Evolutionary conservation across 2,113 vertebrate species (phyloP), one percentile per base, ranked within the genome.

Genomic region (Orcinus orca): DNA sequence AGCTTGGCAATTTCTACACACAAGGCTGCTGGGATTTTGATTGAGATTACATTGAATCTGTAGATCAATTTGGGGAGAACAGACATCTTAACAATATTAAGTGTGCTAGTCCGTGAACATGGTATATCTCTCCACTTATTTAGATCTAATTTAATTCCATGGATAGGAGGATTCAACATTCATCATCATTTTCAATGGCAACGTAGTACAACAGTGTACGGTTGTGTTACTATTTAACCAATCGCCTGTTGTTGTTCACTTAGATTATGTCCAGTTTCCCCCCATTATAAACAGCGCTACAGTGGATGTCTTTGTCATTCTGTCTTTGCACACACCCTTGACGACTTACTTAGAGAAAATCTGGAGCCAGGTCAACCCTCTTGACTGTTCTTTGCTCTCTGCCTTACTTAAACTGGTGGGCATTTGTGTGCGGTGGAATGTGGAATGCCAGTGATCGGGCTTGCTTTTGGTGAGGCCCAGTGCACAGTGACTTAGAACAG

Each of bases 171-270:
- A 53, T 9, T 81, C 12, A 29, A 4, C 65, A 14, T 14, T 10
- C 18, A 12, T 55, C n/a, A 6, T 55, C 17, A 11, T 65, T 71
- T 65, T 15, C 53, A 13, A 23, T 77, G 77, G 44, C 18, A 20
- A 6, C 2, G 1, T 8, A 0, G 8, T 8, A 8, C 60, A n/a
- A 0, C 33, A n/a, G 67, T 9, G 2, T 55, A 41, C 6, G 33
- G 38, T 14, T 36, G 36, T 21, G 36, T n/a, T 36, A 14, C 63
- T 9, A 6, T 14, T 15, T 23, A 5, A 2, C 14, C 21, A 1
- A 2, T 1, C 25, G 26, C 62, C 76, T 58, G 5, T 67, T 58
- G 13, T 65, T 12, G 20, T 31, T 47, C 50, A 4, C 58, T 17
- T 7, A n/a, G 38, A 8, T 80, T 55, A 6, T 8, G 17, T 23